Conservation (phyloP, 53 echinoderm and acorn worm species). For the Glandiceps talaboti region DNA sequence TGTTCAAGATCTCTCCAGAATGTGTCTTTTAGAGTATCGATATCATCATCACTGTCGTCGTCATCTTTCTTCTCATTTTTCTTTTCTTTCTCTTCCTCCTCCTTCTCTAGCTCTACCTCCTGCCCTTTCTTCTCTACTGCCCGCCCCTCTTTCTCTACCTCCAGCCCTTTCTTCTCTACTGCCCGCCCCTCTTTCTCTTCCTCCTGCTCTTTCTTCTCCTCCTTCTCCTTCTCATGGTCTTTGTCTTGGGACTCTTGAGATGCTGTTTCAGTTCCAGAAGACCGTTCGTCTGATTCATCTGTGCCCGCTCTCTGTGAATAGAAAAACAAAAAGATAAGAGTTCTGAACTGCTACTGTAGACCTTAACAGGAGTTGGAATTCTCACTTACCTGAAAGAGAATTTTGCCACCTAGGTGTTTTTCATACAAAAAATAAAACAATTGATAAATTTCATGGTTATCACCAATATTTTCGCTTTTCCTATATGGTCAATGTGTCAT, state of each 20-base stretch:
- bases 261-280: constrained; percentile 3
- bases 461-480: too few relatives aligned
- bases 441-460: too few relatives aligned
- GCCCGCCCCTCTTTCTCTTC: too few relatives aligned
- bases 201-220: constrained; percentile 13
- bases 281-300: too few relatives aligned
- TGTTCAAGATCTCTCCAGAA: constrained; percentile 94
- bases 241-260: background rate
- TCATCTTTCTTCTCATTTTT: background rate
- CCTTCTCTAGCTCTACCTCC: background rate
- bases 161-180: constrained; percentile 10
- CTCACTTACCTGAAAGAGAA: too few relatives aligned
- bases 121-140: background rate
- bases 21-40: constrained; percentile 59
- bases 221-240: constrained; percentile 10
- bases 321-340: too few relatives aligned
- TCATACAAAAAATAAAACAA: too few relatives aligned
- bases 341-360: too few relatives aligned
- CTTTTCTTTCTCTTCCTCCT: background rate
- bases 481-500: too few relatives aligned
- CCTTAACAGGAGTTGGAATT: too few relatives aligned
- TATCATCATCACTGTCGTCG: constrained; percentile 6
- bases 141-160: background rate
- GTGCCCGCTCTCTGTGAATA: too few relatives aligned
- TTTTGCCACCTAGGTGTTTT: too few relatives aligned